Evolutionary conservation across 2,797 vertebrate genomes (phyloP), one percentile per base, ranked within the genome.

Genomic region (Parambassis ranga): DNA sequence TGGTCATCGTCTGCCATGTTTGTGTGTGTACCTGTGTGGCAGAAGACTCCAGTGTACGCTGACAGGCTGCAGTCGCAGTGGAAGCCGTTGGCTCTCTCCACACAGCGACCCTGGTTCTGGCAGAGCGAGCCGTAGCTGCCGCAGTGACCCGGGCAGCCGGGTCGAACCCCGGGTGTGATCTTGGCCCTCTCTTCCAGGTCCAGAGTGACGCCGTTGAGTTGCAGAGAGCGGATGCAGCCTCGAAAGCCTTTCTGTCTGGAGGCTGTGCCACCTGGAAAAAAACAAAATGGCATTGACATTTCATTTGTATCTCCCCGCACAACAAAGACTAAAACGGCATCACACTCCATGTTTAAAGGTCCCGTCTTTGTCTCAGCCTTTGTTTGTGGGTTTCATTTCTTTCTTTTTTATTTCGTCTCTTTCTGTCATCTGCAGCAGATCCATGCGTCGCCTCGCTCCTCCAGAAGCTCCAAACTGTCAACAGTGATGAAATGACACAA

Each of bases 101-200:
- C 85, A 37, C 96, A 98, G 53, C 80, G 90, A 35, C 95, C 96
- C 68, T 88, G 92, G 41, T 96, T 94, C 64, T 84, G 94, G 68
- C 96, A 98, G 35, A 97, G 73, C 37, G 85, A 91, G 23, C 95
- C 94, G 13, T 96, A 98, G 84, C 94, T 97, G 88, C 94, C 94
- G 78, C 96, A 98, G 69, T 98, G 95, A 37, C 96, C 96, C n/a
- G 91, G 90, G 65, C 96, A 98, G 8, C 96, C 94, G 1, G 95
- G 89, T 47, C 90, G 92, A 10, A 97, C 96, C 6, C 93, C 95
- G 0, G 96, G 96, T 0, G 96, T 98, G 76, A 98, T 93, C 65
- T 80, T 91, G 2, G 96, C 95, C 82, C 96, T 87, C 58, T 94
- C 92, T 83, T 96, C 95, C 75, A 98, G 89, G 78, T 98, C 93